Evolutionary conservation across 2,797 vertebrate species (phyloP).

Genomic region (Sparidentex hasta): DNA sequence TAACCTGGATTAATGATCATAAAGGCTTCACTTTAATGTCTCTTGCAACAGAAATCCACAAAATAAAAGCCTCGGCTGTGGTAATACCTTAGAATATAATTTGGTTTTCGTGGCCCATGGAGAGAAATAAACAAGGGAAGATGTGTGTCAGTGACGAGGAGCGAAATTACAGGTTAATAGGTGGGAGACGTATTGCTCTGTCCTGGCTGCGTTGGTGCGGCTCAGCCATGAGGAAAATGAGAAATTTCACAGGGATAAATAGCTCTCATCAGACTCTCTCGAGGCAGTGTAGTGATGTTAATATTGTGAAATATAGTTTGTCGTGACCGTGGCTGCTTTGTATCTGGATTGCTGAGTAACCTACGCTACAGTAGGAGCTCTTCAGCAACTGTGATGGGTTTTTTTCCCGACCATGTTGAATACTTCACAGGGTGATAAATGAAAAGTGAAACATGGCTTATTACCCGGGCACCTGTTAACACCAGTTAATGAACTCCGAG

Average conservation of each 20-base stretch:
- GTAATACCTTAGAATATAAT: conserved; percentile 37
- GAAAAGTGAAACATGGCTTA: conserved; percentile 1
- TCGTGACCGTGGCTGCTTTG: conserved; percentile 44
- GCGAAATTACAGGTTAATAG: conserved; percentile 81
- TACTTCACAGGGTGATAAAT: conserved; percentile 20
- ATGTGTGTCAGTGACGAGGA: conserved; percentile 60
- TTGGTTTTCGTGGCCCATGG: conserved; percentile 20
- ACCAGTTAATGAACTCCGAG: neutral
- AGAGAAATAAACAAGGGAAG: conserved; percentile 70
- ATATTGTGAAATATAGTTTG: conserved; percentile 71
- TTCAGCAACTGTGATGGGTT: conserved; percentile 19
- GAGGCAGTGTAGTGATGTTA: conserved; percentile 62
- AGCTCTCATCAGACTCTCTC: conserved; percentile 76
- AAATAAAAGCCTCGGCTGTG: neutral
- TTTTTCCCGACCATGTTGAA: conserved; percentile 41
- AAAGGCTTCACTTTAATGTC: conserved; percentile 6
- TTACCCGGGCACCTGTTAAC: conserved; percentile 16
- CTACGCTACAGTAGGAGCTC: conserved; percentile 22
- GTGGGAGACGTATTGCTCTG: conserved; percentile 64
- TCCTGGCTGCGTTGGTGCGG: conserved; percentile 66
- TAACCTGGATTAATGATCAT: neutral
- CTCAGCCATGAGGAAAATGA: conserved; percentile 83
- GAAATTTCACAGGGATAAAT: conserved; percentile 84
- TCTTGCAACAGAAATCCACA: conserved; percentile 4
- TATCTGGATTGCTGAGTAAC: conserved; percentile 56